Evolutionary conservation across 2,888 invertebrate species (phyloP).

Genomic region (Clitarchus hookeri): DNA sequence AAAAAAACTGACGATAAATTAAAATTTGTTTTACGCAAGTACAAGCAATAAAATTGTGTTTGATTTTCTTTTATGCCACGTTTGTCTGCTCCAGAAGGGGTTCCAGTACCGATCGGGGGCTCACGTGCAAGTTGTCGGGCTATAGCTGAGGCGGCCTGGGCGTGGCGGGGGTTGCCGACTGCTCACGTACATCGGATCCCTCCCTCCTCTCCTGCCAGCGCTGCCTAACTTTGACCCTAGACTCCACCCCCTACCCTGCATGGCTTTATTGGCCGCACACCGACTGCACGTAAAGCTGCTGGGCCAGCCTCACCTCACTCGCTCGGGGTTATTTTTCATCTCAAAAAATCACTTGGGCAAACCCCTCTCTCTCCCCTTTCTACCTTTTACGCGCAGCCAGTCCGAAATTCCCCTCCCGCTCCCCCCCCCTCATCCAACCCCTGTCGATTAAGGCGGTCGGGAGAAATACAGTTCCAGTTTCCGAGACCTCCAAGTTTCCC

Average conservation of each 20-base stretch:
- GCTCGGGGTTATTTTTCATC: background rate
- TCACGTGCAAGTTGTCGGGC: background rate
- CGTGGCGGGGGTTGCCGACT: background rate
- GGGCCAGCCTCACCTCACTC: background rate
- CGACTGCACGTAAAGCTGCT: slow-evolving; percentile 6
- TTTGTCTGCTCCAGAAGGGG: too few species aligned
- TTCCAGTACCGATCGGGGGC: background rate
- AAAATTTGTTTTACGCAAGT: too few species aligned
- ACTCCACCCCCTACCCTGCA: background rate
- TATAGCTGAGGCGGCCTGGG: background rate
- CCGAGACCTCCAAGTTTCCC: background rate
- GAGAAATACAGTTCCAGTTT: slow-evolving; percentile 9
- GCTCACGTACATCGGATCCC: background rate
- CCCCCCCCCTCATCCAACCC: background rate
- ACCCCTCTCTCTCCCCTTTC: background rate
- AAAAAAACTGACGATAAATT: too few species aligned
- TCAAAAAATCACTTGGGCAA: slow-evolving; percentile 14
- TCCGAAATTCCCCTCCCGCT: background rate
- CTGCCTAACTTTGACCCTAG: background rate
- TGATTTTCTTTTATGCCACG: too few species aligned
- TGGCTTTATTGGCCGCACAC: slow-evolving; percentile 2
- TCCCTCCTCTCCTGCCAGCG: background rate
- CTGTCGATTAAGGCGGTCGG: background rate
- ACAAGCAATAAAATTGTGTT: too few species aligned
- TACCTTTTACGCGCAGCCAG: background rate